phyloP scores from a whole-genome alignment of 2,888 invertebrate genomes.

The Cylloceria caligata region DNA sequence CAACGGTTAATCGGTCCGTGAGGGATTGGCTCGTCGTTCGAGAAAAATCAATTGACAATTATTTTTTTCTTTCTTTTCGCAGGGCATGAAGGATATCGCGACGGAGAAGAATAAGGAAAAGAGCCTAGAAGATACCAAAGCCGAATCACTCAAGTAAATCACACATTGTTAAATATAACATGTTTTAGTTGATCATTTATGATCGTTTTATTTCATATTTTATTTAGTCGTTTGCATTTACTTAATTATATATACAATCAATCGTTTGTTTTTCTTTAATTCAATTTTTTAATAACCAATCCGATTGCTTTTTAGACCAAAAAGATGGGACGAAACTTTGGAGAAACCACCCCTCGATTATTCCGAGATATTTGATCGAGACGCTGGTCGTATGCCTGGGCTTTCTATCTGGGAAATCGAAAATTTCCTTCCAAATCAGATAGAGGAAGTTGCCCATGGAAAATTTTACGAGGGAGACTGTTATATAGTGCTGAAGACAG shows the following conservation, averaged over 20 bases:
- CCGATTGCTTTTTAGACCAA: conserved; percentile 89
- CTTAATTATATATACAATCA: background rate
- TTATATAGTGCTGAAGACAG: conserved; percentile 97
- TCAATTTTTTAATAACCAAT: background rate
- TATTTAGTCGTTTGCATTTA: background rate
- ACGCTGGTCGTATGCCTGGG: conserved; percentile 96
- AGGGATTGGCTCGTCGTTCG: background rate
- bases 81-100: conserved; percentile 94
- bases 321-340: conserved; percentile 97
- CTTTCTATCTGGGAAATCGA: conserved; percentile 99
- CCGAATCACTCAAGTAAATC: conserved; percentile 90
- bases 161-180: background rate
- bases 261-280: background rate
- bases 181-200: conserved; percentile 64
- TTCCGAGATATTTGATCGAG: conserved; percentile 98
- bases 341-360: conserved; percentile 98
- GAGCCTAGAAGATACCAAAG: conserved; percentile 88
- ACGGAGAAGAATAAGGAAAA: conserved; percentile 92
- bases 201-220: conserved; percentile 22
- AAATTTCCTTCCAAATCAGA: conserved; percentile 98
- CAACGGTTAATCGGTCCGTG: too few species aligned
- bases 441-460: conserved; percentile 97
- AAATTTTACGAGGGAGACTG: conserved; percentile 99
- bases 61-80: conserved; percentile 69
- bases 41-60: conserved; percentile 21